Conservation (phyloP, 2,113 vertebrate genomes). For the Crotalus helleri region DNA sequence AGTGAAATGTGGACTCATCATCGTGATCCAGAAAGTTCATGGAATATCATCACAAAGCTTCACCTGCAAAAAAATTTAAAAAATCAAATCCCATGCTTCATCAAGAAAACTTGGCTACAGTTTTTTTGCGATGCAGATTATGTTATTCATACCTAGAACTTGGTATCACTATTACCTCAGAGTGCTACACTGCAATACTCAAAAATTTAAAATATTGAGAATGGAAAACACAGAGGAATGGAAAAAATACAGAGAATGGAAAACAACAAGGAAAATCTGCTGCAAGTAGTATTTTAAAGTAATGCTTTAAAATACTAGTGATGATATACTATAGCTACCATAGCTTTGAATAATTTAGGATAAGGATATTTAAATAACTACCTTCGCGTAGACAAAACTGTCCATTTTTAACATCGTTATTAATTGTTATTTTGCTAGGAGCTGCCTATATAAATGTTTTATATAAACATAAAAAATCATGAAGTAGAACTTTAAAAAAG, state of each 20-base stretch:
- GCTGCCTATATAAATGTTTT: background rate
- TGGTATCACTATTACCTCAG: background rate
- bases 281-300: background rate
- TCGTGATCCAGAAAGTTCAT: background rate
- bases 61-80: background rate
- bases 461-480: background rate
- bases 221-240: background rate
- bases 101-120: background rate
- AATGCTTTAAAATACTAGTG: background rate
- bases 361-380: background rate
- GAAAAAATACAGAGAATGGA: background rate
- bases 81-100: background rate
- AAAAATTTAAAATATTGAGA: background rate
- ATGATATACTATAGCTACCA: background rate
- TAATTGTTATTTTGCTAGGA: background rate
- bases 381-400: background rate
- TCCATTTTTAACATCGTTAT: background rate
- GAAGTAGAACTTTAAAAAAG: background rate
- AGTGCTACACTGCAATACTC: background rate
- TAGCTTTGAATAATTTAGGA: background rate
- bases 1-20: background rate
- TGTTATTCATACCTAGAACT: background rate
- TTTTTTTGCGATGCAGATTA: background rate
- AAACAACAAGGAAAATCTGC: background rate
- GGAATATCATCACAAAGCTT: background rate